Conservation (phyloP, 1,140 invertebrate genomes). For the Pseudomyrmex gracilis region DNA sequence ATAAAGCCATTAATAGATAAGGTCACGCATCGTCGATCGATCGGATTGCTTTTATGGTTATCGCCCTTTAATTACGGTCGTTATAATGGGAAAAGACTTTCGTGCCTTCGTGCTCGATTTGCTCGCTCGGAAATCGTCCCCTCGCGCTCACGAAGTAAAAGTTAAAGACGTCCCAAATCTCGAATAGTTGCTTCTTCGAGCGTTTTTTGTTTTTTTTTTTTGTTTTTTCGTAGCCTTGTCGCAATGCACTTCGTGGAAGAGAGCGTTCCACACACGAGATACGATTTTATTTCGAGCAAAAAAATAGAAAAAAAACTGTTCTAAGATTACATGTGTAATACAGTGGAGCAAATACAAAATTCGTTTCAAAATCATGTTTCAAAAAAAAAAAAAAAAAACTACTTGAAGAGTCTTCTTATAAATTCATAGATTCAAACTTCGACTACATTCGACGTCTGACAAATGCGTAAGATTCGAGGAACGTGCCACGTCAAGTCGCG, state of each 20-base stretch:
- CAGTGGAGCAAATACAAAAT: too few relatives aligned
- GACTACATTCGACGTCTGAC: not conserved
- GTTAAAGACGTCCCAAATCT: not conserved
- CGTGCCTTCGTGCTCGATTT: not conserved
- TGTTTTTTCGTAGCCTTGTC: not conserved
- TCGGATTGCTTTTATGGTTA: slow-evolving; percentile 44
- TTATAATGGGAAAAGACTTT: slow-evolving; percentile 38
- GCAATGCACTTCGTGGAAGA: slow-evolving; percentile 1
- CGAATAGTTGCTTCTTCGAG: slow-evolving; percentile 40
- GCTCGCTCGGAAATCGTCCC: slow-evolving; percentile 7
- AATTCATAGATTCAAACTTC: not conserved
- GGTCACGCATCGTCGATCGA: slow-evolving; percentile 34
- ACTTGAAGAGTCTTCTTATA: not conserved
- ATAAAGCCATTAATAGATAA: slow-evolving; percentile 60
- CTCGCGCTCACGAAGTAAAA: not conserved
- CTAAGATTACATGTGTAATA: not conserved
- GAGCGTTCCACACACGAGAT: not conserved
- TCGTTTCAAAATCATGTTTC: too few relatives aligned
- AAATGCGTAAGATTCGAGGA: not conserved
- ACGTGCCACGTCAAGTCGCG: slow-evolving; percentile 1
- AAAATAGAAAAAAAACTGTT: not conserved
- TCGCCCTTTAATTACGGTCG: slow-evolving; percentile 55
- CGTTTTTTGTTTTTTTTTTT: not conserved
- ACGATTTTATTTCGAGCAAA: not conserved
- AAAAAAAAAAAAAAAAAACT: not conserved